Evolutionary conservation across 2,113 vertebrate species (phyloP).

Genomic region (Jaculus jaculus): DNA sequence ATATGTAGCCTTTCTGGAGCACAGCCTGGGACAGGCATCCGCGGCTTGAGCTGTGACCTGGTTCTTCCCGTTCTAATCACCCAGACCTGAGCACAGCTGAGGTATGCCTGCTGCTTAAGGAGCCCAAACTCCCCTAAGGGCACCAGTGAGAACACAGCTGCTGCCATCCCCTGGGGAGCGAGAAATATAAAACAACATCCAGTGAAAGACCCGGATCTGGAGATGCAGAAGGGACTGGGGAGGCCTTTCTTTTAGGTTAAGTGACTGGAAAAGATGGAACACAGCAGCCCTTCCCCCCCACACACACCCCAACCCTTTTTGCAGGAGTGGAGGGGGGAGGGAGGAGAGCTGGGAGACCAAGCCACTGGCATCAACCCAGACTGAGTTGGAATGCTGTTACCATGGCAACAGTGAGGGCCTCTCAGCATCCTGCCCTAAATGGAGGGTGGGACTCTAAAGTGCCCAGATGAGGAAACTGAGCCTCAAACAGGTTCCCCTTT

Average conservation of each 20-base stretch:
- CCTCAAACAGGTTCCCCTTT: not conserved
- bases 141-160: slow-evolving; percentile 2
- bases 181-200: slow-evolving; percentile 12
- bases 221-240: not conserved
- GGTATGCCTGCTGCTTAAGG: not conserved
- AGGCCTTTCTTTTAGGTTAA: slow-evolving; percentile 32
- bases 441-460: not conserved
- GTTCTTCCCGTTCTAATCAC: slow-evolving; percentile 6
- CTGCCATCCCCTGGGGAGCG: not conserved
- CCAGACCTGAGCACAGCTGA: not conserved
- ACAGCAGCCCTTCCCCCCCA: not conserved
- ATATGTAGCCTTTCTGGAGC: not conserved
- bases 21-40: not conserved
- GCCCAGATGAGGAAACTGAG: slow-evolving; percentile 65
- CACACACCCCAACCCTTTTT: not conserved
- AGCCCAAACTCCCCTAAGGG: not conserved
- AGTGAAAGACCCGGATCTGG: not conserved
- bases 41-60: slow-evolving; percentile 34
- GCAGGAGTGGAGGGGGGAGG: not conserved
- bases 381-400: slow-evolving; percentile 65
- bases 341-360: slow-evolving; percentile 56
- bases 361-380: slow-evolving; percentile 69
- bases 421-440: not conserved
- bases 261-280: slow-evolving; percentile 39
- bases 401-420: slow-evolving; percentile 58